Conservation (phyloP, 2,797 vertebrate species). For the Balearica regulorum region DNA sequence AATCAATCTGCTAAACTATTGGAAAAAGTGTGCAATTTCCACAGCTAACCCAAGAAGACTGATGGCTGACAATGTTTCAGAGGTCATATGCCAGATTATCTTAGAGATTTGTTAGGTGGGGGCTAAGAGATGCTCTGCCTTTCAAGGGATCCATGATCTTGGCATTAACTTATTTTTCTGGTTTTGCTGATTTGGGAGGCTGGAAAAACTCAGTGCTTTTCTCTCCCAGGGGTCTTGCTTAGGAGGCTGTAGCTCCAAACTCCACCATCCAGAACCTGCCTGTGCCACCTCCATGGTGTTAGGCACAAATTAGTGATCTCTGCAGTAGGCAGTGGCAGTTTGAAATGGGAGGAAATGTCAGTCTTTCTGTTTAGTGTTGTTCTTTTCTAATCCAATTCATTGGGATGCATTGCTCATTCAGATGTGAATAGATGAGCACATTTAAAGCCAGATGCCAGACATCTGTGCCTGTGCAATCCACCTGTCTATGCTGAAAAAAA, state of each 20-base stretch:
- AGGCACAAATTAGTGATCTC: not conserved
- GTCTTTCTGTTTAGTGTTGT: not conserved
- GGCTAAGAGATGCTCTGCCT: not conserved
- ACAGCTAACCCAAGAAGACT: not conserved
- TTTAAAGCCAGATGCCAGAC: constrained; percentile 32
- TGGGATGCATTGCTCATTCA: not conserved
- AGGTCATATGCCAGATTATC: not conserved
- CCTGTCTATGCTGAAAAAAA: not conserved
- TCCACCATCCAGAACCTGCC: not conserved
- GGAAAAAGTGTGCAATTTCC: not conserved
- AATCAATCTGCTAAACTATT: not conserved
- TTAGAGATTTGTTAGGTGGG: not conserved
- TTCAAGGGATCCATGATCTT: not conserved
- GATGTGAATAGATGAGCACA: not conserved
- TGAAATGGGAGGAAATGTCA: not conserved
- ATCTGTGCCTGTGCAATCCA: constrained; percentile 2
- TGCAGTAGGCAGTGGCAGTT: not conserved
- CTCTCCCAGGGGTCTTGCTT: not conserved
- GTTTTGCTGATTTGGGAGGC: not conserved
- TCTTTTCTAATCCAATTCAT: not conserved
- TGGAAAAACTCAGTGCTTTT: not conserved
- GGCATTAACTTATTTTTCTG: not conserved
- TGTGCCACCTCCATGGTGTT: not conserved
- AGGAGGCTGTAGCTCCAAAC: not conserved
- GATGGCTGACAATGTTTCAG: not conserved